phyloP scores from a whole-genome alignment of 2,113 vertebrate genomes.

The Callorhinus ursinus region DNA sequence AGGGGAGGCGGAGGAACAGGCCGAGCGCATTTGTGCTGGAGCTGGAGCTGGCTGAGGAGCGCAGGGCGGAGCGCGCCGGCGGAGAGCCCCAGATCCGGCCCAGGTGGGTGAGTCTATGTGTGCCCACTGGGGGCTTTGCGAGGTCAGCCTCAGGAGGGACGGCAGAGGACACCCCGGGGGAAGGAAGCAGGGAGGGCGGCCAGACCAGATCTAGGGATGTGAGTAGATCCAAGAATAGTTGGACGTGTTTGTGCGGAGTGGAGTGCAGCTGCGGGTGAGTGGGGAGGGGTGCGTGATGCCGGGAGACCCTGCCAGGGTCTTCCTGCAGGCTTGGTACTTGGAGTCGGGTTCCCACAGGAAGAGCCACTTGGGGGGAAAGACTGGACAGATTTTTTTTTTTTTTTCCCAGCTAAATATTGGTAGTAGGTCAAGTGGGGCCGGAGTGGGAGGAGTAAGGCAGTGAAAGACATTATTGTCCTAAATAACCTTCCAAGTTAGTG shows the following conservation, averaged over 20 bases:
- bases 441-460: constrained; percentile 68
- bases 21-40: not conserved
- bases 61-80: not conserved
- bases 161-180: rapidly evolving
- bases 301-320: not conserved
- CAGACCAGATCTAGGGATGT: constrained; percentile 4
- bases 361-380: not conserved
- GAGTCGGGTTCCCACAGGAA: not conserved
- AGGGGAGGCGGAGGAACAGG: constrained; percentile 27
- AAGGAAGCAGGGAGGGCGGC: not conserved
- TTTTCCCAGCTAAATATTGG: not conserved
- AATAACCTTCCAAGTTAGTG: constrained; percentile 80
- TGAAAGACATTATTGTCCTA: constrained; percentile 77
- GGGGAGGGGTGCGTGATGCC: not conserved
- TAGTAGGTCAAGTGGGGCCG: constrained; percentile 68
- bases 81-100: not conserved
- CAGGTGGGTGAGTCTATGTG: constrained; percentile 58
- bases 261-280: not conserved
- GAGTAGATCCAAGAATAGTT: constrained; percentile 61
- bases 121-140: not conserved
- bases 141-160: not conserved
- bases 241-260: not conserved
- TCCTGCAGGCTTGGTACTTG: not conserved
- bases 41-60: not conserved
- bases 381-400: not conserved